Evolutionary conservation across 2,797 vertebrate genomes (phyloP).

Genomic region (Micrastur ruficollis): DNA sequence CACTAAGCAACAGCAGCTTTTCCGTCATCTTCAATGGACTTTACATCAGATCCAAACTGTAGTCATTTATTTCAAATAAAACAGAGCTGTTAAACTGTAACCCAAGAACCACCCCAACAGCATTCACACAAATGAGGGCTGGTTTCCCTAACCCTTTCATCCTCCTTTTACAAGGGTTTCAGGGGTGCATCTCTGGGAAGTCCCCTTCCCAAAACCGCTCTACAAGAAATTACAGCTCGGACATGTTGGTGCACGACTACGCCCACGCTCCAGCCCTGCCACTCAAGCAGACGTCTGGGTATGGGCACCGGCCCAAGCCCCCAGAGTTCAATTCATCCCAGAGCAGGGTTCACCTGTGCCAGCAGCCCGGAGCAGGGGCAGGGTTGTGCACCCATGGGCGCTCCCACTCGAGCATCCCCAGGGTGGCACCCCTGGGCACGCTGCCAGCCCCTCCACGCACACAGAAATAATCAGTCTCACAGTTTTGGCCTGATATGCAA

Average conservation of each 20-base stretch:
- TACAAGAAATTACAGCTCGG: not conserved
- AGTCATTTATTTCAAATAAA: not conserved
- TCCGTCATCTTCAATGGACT: not conserved
- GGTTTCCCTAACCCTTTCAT: not conserved
- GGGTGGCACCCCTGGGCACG: fast-evolving
- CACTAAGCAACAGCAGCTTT: not conserved
- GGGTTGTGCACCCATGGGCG: not conserved
- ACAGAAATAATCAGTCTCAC: not conserved
- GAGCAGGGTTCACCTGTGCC: not conserved
- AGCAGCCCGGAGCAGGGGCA: not conserved
- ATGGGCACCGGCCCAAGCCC: not conserved
- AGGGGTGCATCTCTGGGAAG: not conserved
- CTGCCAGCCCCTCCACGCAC: not conserved
- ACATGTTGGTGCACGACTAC: fast-evolving
- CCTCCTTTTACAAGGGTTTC: not conserved
- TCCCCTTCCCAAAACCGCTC: not conserved
- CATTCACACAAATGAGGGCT: not conserved
- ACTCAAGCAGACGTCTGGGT: not conserved
- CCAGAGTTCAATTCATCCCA: not conserved
- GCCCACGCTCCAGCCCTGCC: not conserved
- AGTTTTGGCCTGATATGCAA: not conserved
- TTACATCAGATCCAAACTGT: not conserved
- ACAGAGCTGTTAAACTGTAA: not conserved
- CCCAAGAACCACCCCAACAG: not conserved
- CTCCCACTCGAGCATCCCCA: not conserved